Conservation (phyloP, 2,888 invertebrate species). For the Andrena chrysosceles region DNA sequence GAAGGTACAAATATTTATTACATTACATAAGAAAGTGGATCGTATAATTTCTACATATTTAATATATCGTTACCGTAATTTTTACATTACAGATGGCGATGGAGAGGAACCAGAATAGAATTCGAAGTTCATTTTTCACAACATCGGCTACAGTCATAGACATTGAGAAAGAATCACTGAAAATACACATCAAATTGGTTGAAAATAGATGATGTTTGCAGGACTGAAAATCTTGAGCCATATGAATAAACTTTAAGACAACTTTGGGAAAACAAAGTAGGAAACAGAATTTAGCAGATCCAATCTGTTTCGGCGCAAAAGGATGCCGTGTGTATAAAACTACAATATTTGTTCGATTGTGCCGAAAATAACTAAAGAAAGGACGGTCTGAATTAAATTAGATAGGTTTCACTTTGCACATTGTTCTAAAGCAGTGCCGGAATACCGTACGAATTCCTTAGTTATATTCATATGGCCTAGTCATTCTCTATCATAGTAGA, state of each 20-base stretch:
- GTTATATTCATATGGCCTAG: conserved; percentile 74
- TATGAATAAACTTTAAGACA: conserved; percentile 70
- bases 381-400: conserved; percentile 52
- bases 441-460: conserved; percentile 58
- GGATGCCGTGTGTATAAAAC: conserved; percentile 58
- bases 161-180: conserved; percentile 57
- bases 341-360: conserved; percentile 57
- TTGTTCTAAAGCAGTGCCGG: conserved; percentile 43
- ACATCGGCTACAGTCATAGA: conserved; percentile 55
- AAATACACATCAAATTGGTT: conserved; percentile 61
- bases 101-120: conserved; percentile 79
- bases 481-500: conserved; percentile 61
- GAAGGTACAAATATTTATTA: conserved; percentile 70
- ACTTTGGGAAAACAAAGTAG: conserved; percentile 49
- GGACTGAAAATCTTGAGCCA: conserved; percentile 68
- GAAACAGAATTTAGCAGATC: conserved; percentile 47
- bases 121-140: conserved; percentile 38
- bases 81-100: conserved; percentile 62
- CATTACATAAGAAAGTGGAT: background rate
- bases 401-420: conserved; percentile 49
- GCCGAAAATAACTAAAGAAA: conserved; percentile 42
- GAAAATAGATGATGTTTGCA: conserved; percentile 61
- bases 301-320: conserved; percentile 46
- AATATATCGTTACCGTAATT: conserved; percentile 9
- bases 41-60: background rate